Evolutionary conservation across 1,140 invertebrate species (phyloP), one percentile per base, ranked within the genome.

Genomic region (Lepidostoma basale): DNA sequence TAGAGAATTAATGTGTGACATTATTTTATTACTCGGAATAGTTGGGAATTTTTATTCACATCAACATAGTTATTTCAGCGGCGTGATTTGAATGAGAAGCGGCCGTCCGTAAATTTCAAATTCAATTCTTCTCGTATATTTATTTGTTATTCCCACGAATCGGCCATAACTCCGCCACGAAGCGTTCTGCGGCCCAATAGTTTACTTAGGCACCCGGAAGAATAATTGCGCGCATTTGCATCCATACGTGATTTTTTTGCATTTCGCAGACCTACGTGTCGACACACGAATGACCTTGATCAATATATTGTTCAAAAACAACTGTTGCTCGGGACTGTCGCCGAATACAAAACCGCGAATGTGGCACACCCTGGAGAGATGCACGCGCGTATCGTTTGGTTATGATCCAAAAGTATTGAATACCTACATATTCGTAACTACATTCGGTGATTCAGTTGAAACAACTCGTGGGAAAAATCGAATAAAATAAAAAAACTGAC

Each of bases 281-380:
- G 52, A 56, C 52, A 36, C 52, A 56, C 52, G n/a, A 56, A 56
- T 56, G 52, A 56, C 52, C 52, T 56, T 56, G 52, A 56, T 56
- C 52, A 56, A 56, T 56, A 56, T 56, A 39, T 56, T 56, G 52
- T 56, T 56, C 52, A 16, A 30, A 56, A 33, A 36, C 36, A 56
- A 56, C 52, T 56, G 52, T 56, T 56, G 8, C 52, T 56, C 36
- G 26, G 36, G n/a, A 36, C 52, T 3, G 16, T 18, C 18, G 8
- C 6, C 9, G 52, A 56, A 56, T 56, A 56, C 28, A 14, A 56
- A 56, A 39, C 10, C 5, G 14, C 28, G 33, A 12, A 5, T 54
- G 12, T 56, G 16, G 30, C 52, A 36, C 52, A 56, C 52, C 52
- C 16, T 10, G 14, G n/a, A n/a, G n/a, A n/a, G n/a, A n/a, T n/a